phyloP scores from a whole-genome alignment of 2,888 invertebrate genomes.

The Copidosoma aretas region DNA sequence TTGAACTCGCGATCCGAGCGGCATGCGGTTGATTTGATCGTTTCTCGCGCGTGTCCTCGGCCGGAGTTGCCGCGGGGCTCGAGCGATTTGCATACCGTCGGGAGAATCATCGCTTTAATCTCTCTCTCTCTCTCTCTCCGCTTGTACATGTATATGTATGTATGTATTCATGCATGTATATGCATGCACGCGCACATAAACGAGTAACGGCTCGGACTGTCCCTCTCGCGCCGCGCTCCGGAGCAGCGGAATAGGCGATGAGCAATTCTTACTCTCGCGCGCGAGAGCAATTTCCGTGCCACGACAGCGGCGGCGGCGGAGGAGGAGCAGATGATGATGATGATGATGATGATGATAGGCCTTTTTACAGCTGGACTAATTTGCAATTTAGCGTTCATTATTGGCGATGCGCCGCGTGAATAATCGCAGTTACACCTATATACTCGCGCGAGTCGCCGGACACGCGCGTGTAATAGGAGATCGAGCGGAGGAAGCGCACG shows the following conservation, averaged over 20 bases:
- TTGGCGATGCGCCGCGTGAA: conserved; percentile 7
- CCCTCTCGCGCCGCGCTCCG: no score
- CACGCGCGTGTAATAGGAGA: no score
- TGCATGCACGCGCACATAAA: conserved; percentile 3
- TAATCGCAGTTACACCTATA: not conserved
- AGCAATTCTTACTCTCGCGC: conserved; percentile 14
- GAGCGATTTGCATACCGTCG: conserved; percentile 30
- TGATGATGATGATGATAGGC: no score
- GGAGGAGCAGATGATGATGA: no score
- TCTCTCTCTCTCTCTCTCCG: no score
- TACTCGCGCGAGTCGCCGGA: no score
- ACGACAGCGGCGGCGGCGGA: not conserved
- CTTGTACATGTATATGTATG: not conserved
- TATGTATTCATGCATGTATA: not conserved
- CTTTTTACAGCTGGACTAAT: conserved; percentile 21
- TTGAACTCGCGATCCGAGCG: not conserved
- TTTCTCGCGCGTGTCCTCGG: not conserved
- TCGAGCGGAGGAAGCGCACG: no score
- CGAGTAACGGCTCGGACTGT: conserved; percentile 25
- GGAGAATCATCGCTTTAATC: conserved; percentile 29
- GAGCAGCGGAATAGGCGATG: conserved; percentile 12
- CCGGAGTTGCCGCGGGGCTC: conserved; percentile 1
- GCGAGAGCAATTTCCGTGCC: conserved; percentile 22
- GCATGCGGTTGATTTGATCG: no score
- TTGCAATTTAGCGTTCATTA: conserved; percentile 31